A percentile compares a stretch with the other conserved stretches of the same genome.
phyloP scores from a whole-genome alignment of 2,113 vertebrate species.

The Cyphomyrus discorhynchus region DNA sequence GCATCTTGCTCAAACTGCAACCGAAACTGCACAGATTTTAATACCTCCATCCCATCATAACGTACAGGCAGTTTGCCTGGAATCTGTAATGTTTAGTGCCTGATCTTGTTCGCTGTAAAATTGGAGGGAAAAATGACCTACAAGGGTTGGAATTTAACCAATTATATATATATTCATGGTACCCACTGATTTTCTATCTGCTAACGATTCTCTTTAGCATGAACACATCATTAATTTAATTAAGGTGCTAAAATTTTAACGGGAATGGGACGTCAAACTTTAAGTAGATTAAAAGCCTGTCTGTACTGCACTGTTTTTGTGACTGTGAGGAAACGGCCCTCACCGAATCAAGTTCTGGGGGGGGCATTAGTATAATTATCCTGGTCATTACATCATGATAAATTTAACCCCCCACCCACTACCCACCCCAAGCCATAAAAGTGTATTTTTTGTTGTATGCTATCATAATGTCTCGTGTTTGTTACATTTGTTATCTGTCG shows the following conservation, averaged over 20 bases:
- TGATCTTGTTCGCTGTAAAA: conserved; percentile 28
- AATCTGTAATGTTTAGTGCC: conserved; percentile 38
- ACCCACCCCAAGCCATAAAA: conserved; percentile 7
- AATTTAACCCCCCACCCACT: conserved; percentile 7
- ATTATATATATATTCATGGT: conserved; percentile 17
- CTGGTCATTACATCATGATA: conserved; percentile 1
- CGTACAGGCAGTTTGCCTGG: conserved; percentile 35
- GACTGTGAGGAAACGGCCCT: conserved; percentile 29
- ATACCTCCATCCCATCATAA: conserved; percentile 9
- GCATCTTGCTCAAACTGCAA: conserved; percentile 28
- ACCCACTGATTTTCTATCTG: conserved; percentile 14
- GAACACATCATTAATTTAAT: conserved; percentile 16
- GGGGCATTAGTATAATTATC: background rate
- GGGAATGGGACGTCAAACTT: conserved; percentile 37
- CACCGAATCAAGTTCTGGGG: conserved; percentile 23
- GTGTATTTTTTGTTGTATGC: conserved; percentile 9
- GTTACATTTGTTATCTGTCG: background rate
- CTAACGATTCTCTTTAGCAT: conserved; percentile 21
- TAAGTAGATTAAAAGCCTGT: conserved; percentile 43
- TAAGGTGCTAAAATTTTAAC: conserved; percentile 18
- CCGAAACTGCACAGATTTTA: conserved; percentile 8
- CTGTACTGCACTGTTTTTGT: conserved; percentile 48
- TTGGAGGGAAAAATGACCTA: conserved; percentile 23
- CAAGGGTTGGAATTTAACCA: conserved; percentile 32
- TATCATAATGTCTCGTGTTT: conserved; percentile 14